These are phyloP conservation scores for Eupithecia abbreviata DNA, from an alignment of 2,888 invertebrate genomes.

Conservation along the genomic window DNA sequence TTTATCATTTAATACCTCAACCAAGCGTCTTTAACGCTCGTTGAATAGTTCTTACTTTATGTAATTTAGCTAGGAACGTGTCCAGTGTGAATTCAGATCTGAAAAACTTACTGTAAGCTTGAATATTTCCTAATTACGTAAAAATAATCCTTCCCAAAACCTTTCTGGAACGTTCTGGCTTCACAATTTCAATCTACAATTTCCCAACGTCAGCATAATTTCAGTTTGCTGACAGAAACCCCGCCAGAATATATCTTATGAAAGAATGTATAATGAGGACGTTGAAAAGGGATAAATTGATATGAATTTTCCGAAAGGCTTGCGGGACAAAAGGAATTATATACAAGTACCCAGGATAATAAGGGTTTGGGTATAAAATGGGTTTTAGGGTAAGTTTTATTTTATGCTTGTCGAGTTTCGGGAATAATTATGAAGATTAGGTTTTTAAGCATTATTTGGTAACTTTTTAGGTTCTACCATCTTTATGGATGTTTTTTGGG, in stretches of 20 bases:
- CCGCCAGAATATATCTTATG: constrained; percentile 69
- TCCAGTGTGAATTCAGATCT: background rate
- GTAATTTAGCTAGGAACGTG: too few relatives aligned
- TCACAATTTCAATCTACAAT: constrained; percentile 34
- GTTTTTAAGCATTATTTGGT: background rate
- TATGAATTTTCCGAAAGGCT: constrained; percentile 71
- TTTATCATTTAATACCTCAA: too few relatives aligned
- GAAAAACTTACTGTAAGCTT: background rate
- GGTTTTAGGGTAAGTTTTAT: constrained; percentile 27
- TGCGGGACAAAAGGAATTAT: constrained; percentile 74
- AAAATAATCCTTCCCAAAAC: background rate
- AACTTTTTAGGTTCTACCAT: background rate
- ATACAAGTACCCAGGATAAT: constrained; percentile 66
- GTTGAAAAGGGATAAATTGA: constrained; percentile 72
- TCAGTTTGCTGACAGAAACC: constrained; percentile 41
- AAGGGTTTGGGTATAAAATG: constrained; percentile 45
- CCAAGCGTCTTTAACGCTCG: too few relatives aligned
- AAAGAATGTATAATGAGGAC: constrained; percentile 73
- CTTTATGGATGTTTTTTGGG: background rate
- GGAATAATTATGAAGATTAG: constrained; percentile 26
- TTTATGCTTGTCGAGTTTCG: constrained; percentile 22
- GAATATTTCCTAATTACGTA: background rate
- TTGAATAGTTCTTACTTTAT: too few relatives aligned
- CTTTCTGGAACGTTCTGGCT: constrained; percentile 10
- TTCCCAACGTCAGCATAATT: constrained; percentile 45